Evolutionary conservation across 2,797 vertebrate species (phyloP).

Genomic region (Chaetophractus vellerosus): DNA sequence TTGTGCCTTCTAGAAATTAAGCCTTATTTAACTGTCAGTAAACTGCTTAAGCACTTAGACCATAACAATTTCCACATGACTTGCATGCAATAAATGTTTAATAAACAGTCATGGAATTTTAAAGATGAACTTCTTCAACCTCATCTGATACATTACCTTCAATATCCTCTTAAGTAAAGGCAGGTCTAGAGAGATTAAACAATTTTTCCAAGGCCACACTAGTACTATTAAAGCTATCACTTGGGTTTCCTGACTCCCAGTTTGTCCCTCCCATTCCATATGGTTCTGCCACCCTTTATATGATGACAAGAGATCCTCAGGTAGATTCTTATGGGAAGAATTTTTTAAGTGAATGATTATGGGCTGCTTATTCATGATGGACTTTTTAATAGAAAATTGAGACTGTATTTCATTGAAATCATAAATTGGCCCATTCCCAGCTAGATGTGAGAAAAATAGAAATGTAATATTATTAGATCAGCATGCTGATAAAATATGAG

Average conservation of each 20-base stretch:
- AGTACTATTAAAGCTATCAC: accelerated
- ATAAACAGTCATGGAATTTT: constrained; percentile 27
- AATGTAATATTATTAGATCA: neutral
- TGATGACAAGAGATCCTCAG: neutral
- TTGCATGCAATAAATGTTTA: neutral
- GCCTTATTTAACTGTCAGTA: constrained; percentile 22
- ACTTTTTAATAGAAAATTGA: constrained; percentile 1
- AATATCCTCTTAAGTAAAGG: neutral
- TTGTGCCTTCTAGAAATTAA: constrained; percentile 27
- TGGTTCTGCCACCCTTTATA: neutral
- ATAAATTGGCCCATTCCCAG: neutral
- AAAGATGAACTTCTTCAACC: neutral
- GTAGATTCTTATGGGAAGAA: neutral
- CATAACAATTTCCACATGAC: neutral
- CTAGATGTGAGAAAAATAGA: constrained; percentile 6
- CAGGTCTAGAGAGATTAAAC: neutral
- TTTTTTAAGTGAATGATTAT: neutral
- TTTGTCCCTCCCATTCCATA: neutral
- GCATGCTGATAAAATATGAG: neutral
- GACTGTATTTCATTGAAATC: neutral
- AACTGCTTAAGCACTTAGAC: neutral
- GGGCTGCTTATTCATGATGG: neutral
- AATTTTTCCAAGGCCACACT: neutral
- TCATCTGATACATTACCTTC: neutral
- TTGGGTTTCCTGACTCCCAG: neutral